Base-by-base conservation (phyloP, 1,140 invertebrate species). In the Maniola jurtina region DNA sequence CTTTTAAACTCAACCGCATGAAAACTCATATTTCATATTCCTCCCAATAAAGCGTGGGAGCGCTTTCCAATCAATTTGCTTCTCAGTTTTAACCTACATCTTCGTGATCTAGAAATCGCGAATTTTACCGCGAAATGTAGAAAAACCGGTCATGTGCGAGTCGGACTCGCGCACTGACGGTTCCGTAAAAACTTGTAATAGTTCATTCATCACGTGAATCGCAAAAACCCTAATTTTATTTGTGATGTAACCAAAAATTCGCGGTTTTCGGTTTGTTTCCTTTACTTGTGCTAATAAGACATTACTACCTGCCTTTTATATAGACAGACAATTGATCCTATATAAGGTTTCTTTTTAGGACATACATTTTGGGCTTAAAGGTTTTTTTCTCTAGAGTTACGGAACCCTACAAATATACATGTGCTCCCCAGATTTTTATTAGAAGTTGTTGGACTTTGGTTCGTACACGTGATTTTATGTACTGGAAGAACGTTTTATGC, bases 31-130 rank as follows among this genome's bases (percentile, higher is more conserved):
- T 64, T 64, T 58, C 55, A 50, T 50, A 45, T 45, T 64, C 48
- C 15, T 25, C 33, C 13, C 33, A 38, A 57, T 52, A 64, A 64
- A 48, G 57, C 47, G 40, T 35, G 38, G 38, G 59, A 45, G 48
- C 48, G 57, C 45, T 60, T 60, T 66, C 64, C 64, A 42, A 59
- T 66, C 64, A 48, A 66, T 60, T 61, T 60, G 34, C 57, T 47
- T 9, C 47, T 60, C 16, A 45, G 57, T 58, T 64, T 50, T 64
- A 48, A 64, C 62, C 62, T 64, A 48, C 42, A 57, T 64, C 15
- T 47, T 42, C 54, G 61, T 11, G 52, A 58, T 64, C 42, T 45
- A 2, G 42, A 45, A 45, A 45, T n/a, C 13, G 9, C 13, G 42
- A 45, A 45, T 13, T 45, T 45, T 45, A 48, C 34, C 5, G 38